Percentiles rank a stretch among this genome's conserved stretches.
Conservation (phyloP, 2,113 vertebrate species). For the Vicugna pacos region DNA sequence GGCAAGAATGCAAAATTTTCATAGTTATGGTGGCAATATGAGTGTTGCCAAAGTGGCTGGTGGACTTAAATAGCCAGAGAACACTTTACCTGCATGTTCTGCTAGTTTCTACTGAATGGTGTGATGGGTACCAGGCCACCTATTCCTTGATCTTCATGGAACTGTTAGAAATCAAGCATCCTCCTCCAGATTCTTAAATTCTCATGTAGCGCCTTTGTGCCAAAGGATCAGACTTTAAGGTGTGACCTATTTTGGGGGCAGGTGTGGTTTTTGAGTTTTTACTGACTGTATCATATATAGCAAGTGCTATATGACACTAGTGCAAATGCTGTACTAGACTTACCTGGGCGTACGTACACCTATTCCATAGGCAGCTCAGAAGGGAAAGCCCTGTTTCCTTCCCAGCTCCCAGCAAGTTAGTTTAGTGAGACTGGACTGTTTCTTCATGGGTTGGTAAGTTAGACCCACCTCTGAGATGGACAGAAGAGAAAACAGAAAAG, state of each 20-base stretch:
- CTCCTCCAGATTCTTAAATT: not conserved
- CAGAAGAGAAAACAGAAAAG: not conserved
- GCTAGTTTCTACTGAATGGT: not conserved
- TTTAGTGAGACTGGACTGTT: not conserved
- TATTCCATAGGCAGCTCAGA: not conserved
- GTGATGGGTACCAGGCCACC: not conserved
- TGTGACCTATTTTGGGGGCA: not conserved
- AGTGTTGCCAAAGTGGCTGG: not conserved
- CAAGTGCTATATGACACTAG: not conserved
- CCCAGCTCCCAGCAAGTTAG: not conserved
- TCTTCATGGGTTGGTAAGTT: not conserved
- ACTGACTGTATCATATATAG: not conserved
- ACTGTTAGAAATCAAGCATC: not conserved
- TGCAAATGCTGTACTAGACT: not conserved
- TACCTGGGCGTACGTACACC: not conserved
- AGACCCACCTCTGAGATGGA: not conserved
- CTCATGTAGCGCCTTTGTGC: not conserved
- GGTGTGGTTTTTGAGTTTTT: not conserved
- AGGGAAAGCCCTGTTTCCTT: slow-evolving; percentile 42
- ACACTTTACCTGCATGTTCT: not conserved
- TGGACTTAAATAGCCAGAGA: not conserved
- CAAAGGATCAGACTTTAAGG: not conserved
- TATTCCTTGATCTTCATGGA: not conserved
- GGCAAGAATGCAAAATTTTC: slow-evolving; percentile 39
- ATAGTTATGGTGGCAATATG: not conserved